These are phyloP conservation scores for Enteromius afrohamiltoni DNA, from an alignment of 2,797 vertebrate genomes.

Conservation along the genomic window DNA sequence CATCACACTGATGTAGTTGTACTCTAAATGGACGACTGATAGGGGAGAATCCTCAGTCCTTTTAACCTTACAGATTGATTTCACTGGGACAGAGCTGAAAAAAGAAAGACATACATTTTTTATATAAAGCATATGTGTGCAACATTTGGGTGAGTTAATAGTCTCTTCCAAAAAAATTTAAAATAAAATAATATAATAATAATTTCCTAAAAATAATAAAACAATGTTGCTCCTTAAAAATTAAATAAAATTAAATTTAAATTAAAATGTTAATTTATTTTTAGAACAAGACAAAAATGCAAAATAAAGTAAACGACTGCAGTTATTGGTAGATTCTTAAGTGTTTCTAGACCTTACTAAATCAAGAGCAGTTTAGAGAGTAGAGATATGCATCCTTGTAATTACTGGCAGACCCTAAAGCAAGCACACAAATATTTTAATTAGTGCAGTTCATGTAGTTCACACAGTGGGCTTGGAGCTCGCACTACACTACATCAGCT, in stretches of 20 bases:
- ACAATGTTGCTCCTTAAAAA: background rate
- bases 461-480: constrained; percentile 24
- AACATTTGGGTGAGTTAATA: background rate
- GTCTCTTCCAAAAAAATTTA: background rate
- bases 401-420: constrained; percentile 44
- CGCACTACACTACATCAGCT: background rate
- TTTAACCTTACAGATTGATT: constrained; percentile 81
- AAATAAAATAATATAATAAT: background rate
- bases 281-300: background rate
- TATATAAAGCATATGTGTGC: background rate
- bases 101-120: constrained; percentile 47
- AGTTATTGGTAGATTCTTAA: background rate
- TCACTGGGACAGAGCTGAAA: constrained; percentile 77
- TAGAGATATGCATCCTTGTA: constrained; percentile 29
- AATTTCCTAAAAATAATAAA: too few relatives aligned
- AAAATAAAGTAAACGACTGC: background rate
- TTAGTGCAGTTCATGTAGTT: constrained; percentile 42
- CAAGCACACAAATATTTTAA: constrained; percentile 46
- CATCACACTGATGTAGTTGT: constrained; percentile 77
- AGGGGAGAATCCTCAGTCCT: constrained; percentile 76
- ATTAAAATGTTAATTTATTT: background rate
- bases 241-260: too few relatives aligned
- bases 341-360: background rate
- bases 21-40: constrained; percentile 80
- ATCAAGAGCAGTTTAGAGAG: background rate